Base-by-base conservation (phyloP, 2,113 vertebrate species). In the Callopanchax toddi region DNA sequence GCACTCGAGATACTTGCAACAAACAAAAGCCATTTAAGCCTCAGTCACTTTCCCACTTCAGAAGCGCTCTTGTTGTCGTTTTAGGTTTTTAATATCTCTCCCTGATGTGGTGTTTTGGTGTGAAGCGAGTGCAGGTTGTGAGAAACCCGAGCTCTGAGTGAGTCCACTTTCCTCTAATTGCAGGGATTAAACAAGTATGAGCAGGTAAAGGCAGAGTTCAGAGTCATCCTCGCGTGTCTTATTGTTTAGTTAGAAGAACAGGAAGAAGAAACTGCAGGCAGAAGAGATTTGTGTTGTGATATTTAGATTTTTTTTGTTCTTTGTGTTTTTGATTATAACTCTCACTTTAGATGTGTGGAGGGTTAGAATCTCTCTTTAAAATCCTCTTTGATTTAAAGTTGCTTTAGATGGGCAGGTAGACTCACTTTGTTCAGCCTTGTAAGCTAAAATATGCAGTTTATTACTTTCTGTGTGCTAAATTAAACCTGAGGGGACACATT, bases 91-190 rank as follows among this genome's bases (percentile, higher is more conserved):
- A 54, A 7, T 69, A 48, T 43, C 32, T n/a, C 52, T 5, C 11
- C 42, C 45, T 5, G n/a, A 45, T 54, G 36, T 52, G 44, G 37
- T 56, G 18, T 37, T 40, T 26, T 39, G 40, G 43, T 43, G 37
- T 29, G 42, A 60, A 9, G 43, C 29, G 29, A 32, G 29, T 32
- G 29, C 17, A 18, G n/a, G 20, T 18, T 2, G 11, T 60, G 61
- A 44, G 57, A 43, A 6, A 52, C 29, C 23, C 22, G 59, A 39
- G 67, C 29, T 39, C 16, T 32, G 53, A 42, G 52, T 18, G 22
- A 74, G 62, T 60, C 17, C 21, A 60, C 39, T 65, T 54, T 74
- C 22, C 54, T 61, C 40, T 62, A 76, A 61, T 51, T 34, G 39
- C 29, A 25, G 40, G 32, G 48, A 52, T 54, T 40, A 23, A 64